Conservation (phyloP, 2,888 invertebrate species). For the Agrochola lychnidis region DNA sequence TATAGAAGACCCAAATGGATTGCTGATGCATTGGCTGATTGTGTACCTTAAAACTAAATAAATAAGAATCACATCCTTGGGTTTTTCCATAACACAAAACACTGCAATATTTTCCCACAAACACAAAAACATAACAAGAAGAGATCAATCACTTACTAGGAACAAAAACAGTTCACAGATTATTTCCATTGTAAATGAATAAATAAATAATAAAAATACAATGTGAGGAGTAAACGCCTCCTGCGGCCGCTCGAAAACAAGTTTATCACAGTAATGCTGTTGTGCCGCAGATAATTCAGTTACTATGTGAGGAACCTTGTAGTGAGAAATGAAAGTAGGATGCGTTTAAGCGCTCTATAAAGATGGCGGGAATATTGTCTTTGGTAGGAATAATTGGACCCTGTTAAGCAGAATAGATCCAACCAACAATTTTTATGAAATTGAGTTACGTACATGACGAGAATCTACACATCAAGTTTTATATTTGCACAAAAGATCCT, state of each 20-base stretch:
- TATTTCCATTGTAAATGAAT: conserved; percentile 39
- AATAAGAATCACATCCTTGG: not conserved
- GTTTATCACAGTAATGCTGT: conserved; percentile 47
- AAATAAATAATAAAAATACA: conserved; percentile 11
- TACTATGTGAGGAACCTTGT: not conserved
- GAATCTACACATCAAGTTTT: too few species aligned
- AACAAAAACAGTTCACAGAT: conserved; percentile 9
- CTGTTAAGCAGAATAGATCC: too few species aligned
- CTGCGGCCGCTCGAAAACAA: conserved; percentile 56
- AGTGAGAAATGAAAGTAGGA: not conserved
- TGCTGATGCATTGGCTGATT: not conserved
- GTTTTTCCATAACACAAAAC: conserved; percentile 9
- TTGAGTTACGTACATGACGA: too few species aligned
- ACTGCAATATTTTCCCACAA: not conserved
- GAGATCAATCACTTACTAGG: conserved; percentile 38
- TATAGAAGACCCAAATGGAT: not conserved
- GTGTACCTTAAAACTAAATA: not conserved
- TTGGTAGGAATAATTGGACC: not conserved
- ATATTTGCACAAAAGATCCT: too few species aligned
- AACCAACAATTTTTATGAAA: too few species aligned
- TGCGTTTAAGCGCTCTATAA: not conserved
- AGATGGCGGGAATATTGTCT: not conserved
- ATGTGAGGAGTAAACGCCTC: conserved; percentile 36
- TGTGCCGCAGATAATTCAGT: conserved; percentile 40
- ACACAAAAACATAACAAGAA: not conserved